Evolutionary conservation across 2,888 invertebrate genomes (phyloP).

Genomic region (Drosophila rubida): DNA sequence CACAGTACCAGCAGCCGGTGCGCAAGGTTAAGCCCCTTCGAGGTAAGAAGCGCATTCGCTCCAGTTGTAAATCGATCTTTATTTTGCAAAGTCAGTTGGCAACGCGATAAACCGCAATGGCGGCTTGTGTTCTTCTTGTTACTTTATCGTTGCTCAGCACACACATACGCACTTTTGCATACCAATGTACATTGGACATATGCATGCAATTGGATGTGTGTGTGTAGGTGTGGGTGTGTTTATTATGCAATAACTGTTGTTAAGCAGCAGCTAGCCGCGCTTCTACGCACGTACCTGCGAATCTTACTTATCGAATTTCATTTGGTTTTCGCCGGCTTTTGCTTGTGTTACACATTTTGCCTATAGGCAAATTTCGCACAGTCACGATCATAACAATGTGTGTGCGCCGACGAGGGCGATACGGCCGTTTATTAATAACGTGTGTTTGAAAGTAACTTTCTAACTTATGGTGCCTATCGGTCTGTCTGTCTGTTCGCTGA

Average conservation of each 20-base stretch:
- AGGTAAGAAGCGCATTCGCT: constrained; percentile 41
- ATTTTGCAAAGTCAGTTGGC: constrained; percentile 21
- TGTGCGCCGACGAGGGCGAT: background rate
- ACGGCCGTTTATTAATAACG: constrained; percentile 1
- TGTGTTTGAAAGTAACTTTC: constrained; percentile 43
- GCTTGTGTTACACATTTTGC: constrained; percentile 5
- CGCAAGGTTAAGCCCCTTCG: constrained; percentile 50
- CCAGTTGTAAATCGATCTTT: constrained; percentile 7
- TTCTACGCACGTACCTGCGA: constrained; percentile 32
- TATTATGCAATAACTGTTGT: constrained; percentile 49
- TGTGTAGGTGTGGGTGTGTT: constrained; percentile 1
- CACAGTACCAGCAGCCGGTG: constrained; percentile 61
- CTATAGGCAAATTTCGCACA: constrained; percentile 17
- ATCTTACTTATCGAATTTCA: constrained; percentile 39
- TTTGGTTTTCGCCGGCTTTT: constrained; percentile 38
- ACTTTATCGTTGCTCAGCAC: background rate
- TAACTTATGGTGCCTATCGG: constrained; percentile 13
- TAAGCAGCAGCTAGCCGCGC: constrained; percentile 17
- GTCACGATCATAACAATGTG: constrained; percentile 29
- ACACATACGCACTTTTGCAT: background rate
- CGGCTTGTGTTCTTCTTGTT: background rate
- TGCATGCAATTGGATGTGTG: background rate
- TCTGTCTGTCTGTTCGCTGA: constrained; percentile 11
- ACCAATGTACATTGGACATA: background rate
- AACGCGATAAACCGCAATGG: constrained; percentile 19